Conservation (phyloP, 92 coral and sea anemone species). For the Palythoa heliodiscus region DNA sequence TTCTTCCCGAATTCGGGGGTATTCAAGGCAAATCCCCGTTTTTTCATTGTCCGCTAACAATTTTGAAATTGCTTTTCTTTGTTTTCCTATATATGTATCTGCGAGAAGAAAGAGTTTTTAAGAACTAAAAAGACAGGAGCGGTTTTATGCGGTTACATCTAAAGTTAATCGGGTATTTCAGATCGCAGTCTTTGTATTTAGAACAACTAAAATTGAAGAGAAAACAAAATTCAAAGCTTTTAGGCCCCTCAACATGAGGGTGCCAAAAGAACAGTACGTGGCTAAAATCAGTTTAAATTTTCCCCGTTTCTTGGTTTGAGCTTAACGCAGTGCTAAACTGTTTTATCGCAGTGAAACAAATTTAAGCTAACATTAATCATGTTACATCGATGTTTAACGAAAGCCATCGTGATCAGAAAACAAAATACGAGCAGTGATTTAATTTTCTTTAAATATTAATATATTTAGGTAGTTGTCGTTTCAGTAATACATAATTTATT, state of each 20-base stretch:
- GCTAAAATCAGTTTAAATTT: neutral
- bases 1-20: neutral
- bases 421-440: conserved; percentile 29
- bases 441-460: conserved; percentile 33
- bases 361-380: neutral
- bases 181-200: neutral
- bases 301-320: neutral
- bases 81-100: conserved; percentile 31
- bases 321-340: neutral
- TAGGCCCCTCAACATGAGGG: neutral
- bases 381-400: neutral
- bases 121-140: neutral
- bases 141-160: neutral
- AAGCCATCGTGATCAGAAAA: neutral
- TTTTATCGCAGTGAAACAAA: neutral
- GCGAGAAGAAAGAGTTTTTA: conserved; percentile 8
- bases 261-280: neutral
- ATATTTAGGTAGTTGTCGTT: conserved; percentile 23
- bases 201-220: neutral
- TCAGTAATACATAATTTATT: conserved; percentile 23
- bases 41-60: neutral
- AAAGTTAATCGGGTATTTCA: neutral
- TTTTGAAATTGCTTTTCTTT: conserved; percentile 26
- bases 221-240: neutral
- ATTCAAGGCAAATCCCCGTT: neutral